A percentile compares a stretch with the other conserved stretches of the same genome.
Conservation (phyloP, 1,140 invertebrate genomes). For the Aphaenogaster rudis region DNA sequence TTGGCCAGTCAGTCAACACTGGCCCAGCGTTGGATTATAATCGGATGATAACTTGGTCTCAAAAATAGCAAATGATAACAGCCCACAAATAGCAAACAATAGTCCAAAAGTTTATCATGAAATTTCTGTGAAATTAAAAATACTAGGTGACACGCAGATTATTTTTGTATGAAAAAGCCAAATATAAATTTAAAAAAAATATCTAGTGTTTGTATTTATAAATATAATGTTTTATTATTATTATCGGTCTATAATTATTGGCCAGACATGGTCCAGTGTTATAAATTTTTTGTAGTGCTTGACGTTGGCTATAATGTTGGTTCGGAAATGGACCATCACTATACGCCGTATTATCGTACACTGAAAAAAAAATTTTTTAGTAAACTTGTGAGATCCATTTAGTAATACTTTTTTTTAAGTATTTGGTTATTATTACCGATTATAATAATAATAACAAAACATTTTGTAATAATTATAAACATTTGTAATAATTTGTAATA, state of each 20-base stretch:
- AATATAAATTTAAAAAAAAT: not conserved
- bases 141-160: not conserved
- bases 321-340: not conserved
- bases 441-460: no score
- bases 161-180: not conserved
- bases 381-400: no score
- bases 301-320: not conserved
- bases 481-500: no score
- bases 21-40: not conserved
- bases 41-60: not conserved
- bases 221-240: not conserved
- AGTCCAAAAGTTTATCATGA: not conserved
- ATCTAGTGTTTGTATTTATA: not conserved
- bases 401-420: no score
- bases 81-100: not conserved
- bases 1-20: not conserved
- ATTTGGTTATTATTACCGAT: no score
- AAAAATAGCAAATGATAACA: not conserved
- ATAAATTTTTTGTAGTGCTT: not conserved
- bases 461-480: no score
- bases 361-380: no score
- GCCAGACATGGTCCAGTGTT: not conserved
- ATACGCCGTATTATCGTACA: not conserved
- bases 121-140: not conserved
- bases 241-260: not conserved